Base-by-base conservation (phyloP, 2,797 vertebrate genomes). In the Amblyopsis hoosieri region DNA sequence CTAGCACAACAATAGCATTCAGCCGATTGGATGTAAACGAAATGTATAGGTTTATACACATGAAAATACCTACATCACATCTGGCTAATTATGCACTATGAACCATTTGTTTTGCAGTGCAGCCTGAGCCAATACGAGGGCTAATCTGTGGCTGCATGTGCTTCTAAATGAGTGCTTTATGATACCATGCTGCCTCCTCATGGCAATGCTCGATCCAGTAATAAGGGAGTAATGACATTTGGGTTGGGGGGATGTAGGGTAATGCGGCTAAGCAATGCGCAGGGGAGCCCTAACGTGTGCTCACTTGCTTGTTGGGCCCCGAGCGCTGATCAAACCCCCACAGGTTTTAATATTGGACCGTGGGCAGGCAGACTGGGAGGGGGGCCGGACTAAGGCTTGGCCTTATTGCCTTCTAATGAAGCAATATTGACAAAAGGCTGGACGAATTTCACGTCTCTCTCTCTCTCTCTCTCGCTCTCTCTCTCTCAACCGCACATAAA, bases 141-240 rank as follows among this genome's bases (percentile, higher is more conserved):
- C 88, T 91, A 91, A 92, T 92, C 80, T 90, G 76, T 78, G 86
- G 74, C 76, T 79, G 81, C 78, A 83, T 85, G 66, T 79, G 85
- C 46, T 69, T 80, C 81, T 89, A 92, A 93, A 94, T 92, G 84
- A 88, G 79, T 54, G 78, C 79, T 89, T 93, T 93, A 83, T 84
- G 85, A 94, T 93, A 91, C 93, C 82, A 70, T 70, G 85, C 82
- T 68, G 50, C 72, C 74, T 75, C 83, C 75, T 66, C 67, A 67
- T 67, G 84, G 84, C 84, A 77, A 63, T 62, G 88, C 83, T 88
- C 65, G 56, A 76, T 75, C 73, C 87, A 85, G 83, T 94, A 94
- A 95, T 95, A 87, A 92, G 91, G 87, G 70, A 85, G 79, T 94
- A 94, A 93, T 94, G 89, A 88, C 81, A 91, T 89, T 93, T 90